Evolutionary conservation across 2,888 invertebrate genomes (phyloP).

Genomic region (Calephelis perditalis): DNA sequence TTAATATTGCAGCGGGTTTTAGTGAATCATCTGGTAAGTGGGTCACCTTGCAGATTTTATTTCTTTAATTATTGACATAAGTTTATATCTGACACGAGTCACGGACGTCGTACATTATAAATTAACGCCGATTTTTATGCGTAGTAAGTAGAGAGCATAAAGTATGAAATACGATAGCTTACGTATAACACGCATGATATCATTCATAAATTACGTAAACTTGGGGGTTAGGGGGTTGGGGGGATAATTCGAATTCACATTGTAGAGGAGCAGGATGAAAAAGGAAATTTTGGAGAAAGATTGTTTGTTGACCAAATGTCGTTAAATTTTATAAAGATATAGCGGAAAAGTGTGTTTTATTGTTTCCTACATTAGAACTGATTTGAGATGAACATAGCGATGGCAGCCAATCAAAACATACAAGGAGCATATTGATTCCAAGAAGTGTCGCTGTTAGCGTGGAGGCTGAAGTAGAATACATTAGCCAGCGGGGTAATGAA

Average conservation of each 20-base stretch:
- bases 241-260: no score
- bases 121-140: conserved; percentile 10
- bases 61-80: conserved; percentile 23
- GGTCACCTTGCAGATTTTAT: conserved; percentile 45
- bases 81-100: conserved; percentile 22
- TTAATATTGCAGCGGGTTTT: conserved; percentile 45
- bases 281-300: no score
- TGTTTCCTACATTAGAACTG: conserved; percentile 44
- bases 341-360: conserved; percentile 55
- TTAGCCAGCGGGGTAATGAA: conserved; percentile 78
- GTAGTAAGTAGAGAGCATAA: no score
- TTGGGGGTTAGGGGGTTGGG: no score
- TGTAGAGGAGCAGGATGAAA: no score
- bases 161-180: background rate
- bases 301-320: conserved; percentile 40
- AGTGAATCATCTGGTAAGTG: conserved; percentile 55
- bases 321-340: conserved; percentile 54
- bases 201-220: no score
- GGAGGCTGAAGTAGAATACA: conserved; percentile 79
- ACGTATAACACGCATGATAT: background rate
- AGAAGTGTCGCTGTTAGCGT: conserved; percentile 79
- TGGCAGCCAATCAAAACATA: conserved; percentile 76
- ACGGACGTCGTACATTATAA: conserved; percentile 14
- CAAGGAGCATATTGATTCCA: conserved; percentile 78
- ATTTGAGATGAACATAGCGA: conserved; percentile 44